phyloP scores from a whole-genome alignment of 2,888 invertebrate species.

The Molorchus minor region DNA sequence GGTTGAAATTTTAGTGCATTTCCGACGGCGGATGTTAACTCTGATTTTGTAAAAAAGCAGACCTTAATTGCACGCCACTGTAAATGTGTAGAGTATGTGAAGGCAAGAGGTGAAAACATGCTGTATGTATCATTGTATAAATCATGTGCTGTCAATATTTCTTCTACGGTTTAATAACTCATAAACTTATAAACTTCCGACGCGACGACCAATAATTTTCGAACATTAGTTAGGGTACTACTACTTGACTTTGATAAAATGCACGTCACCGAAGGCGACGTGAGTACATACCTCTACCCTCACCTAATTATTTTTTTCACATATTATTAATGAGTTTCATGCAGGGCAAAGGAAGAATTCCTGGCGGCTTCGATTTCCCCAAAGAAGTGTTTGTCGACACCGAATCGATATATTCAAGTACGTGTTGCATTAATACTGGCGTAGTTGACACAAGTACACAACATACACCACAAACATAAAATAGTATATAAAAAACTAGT shows the following conservation, averaged over 20 bases:
- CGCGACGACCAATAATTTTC: not conserved
- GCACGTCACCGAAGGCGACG: not conserved
- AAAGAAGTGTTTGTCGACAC: slow-evolving; percentile 8
- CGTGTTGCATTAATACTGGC: slow-evolving; percentile 19
- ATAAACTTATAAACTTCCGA: too few relatives aligned
- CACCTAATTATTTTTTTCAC: slow-evolving; percentile 6
- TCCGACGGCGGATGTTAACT: not conserved
- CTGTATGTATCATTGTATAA: not conserved
- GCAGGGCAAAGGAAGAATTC: not conserved
- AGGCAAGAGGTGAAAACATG: not conserved
- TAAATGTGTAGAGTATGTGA: not conserved
- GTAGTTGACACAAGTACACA: not conserved
- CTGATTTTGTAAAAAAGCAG: not conserved
- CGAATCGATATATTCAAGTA: slow-evolving; percentile 38
- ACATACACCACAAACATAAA: too few relatives aligned
- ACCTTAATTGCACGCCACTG: not conserved
- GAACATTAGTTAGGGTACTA: too few relatives aligned
- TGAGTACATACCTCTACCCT: not conserved
- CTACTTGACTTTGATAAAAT: slow-evolving; percentile 6
- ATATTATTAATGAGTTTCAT: not conserved
- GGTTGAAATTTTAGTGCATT: not conserved
- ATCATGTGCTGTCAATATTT: not conserved
- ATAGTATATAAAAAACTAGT: slow-evolving; percentile 11
- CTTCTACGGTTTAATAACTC: not conserved
- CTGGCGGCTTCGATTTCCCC: slow-evolving; percentile 5